Evolutionary conservation across 2,113 vertebrate species (phyloP).

Genomic region (Clinocottus analis): DNA sequence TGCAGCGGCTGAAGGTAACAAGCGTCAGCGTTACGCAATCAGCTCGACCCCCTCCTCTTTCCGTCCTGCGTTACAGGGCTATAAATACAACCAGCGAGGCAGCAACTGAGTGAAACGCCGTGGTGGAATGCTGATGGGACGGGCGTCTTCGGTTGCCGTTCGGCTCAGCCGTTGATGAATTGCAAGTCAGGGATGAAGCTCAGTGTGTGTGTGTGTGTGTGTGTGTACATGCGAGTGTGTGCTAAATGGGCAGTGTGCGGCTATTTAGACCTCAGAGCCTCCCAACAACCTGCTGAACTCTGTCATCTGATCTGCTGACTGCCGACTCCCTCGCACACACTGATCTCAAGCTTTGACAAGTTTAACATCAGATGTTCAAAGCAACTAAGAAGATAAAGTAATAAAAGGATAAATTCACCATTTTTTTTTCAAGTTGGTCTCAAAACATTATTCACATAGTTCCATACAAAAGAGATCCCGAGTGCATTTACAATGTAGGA

Average conservation of each 20-base stretch:
- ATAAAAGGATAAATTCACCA: background rate
- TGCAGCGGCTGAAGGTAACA: conserved; percentile 45
- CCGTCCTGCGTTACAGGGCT: conserved; percentile 49
- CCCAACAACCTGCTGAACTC: conserved; percentile 37
- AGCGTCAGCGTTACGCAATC: conserved; percentile 71
- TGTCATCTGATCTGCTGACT: conserved; percentile 30
- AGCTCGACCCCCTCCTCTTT: conserved; percentile 12
- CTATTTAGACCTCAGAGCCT: conserved; percentile 14
- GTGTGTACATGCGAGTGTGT: background rate
- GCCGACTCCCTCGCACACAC: background rate
- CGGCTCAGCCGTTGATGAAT: conserved; percentile 14
- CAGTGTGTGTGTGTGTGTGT: background rate
- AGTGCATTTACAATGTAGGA: background rate
- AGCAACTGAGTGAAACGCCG: conserved; percentile 53
- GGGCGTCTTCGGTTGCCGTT: conserved; percentile 47
- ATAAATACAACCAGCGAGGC: conserved; percentile 70
- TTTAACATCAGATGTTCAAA: background rate
- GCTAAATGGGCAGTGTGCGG: background rate
- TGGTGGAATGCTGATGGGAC: conserved; percentile 51
- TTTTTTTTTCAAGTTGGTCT: background rate
- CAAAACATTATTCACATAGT: background rate
- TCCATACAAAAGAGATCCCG: background rate
- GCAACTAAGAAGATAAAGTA: background rate
- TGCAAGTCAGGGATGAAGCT: conserved; percentile 31
- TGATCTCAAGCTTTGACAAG: background rate